Evolutionary conservation across 2,888 invertebrate genomes (phyloP).

Genomic region (Tachina fera): DNA sequence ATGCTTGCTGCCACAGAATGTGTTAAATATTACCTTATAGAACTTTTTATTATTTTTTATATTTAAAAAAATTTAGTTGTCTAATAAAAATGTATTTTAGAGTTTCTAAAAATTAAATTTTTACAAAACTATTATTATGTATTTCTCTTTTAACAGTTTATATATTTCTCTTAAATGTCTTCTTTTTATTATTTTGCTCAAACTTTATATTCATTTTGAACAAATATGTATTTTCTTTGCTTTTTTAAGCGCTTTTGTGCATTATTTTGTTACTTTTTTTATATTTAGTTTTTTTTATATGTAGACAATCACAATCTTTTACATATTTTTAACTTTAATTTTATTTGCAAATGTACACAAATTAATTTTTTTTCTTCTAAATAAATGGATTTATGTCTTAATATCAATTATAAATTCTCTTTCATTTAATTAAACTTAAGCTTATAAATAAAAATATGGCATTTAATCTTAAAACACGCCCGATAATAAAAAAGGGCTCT

Average conservation of each 20-base stretch:
- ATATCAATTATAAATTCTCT: constrained; percentile 66
- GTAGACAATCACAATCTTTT: constrained; percentile 58
- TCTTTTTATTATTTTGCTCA: background rate
- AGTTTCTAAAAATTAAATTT: background rate
- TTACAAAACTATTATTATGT: background rate
- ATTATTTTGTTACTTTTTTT: constrained; percentile 20
- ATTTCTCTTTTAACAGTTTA: background rate
- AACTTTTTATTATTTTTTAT: too few relatives aligned
- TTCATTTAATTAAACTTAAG: constrained; percentile 55
- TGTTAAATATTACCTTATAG: too few relatives aligned
- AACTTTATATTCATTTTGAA: background rate
- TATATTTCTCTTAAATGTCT: background rate
- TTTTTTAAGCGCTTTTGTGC: constrained; percentile 43
- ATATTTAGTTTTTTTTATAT: constrained; percentile 19
- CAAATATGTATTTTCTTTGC: background rate
- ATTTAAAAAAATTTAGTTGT: too few relatives aligned
- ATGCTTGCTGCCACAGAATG: too few relatives aligned
- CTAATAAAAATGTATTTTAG: too few relatives aligned
- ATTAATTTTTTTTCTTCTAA: constrained; percentile 1
- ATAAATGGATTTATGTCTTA: constrained; percentile 37
- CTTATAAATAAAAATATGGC: constrained; percentile 66
- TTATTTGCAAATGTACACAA: constrained; percentile 13
- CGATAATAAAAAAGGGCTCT: constrained; percentile 23
- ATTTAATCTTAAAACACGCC: constrained; percentile 55
- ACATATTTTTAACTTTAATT: constrained; percentile 23